These are phyloP conservation scores for Brenthis hecate DNA, from an alignment of 2,888 invertebrate species.

Conservation along the genomic window DNA sequence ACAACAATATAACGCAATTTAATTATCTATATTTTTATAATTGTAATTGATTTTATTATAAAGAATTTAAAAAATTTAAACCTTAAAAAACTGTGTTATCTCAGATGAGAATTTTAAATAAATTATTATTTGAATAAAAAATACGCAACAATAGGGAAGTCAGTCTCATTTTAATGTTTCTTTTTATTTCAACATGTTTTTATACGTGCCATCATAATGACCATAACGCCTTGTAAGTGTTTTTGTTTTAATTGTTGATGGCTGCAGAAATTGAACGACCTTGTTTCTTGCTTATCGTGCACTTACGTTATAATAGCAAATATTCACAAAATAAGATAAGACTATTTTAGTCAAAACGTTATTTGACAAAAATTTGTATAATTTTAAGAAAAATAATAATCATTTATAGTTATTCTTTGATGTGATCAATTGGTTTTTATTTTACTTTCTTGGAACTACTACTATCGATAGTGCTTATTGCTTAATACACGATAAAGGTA, in stretches of 20 bases:
- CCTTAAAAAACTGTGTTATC: no score
- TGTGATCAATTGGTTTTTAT: slow-evolving; percentile 4
- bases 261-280: slow-evolving; percentile 28
- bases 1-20: no score
- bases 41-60: no score
- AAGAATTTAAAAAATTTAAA: no score
- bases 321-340: no score
- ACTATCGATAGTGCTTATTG: not conserved
- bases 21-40: no score
- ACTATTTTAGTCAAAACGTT: no score
- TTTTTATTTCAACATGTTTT: not conserved
- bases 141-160: not conserved
- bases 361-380: no score
- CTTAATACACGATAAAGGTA: not conserved
- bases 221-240: slow-evolving; percentile 4
- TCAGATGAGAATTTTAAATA: not conserved
- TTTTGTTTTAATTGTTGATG: slow-evolving; percentile 19
- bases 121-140: not conserved
- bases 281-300: slow-evolving; percentile 13
- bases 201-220: slow-evolving; percentile 1
- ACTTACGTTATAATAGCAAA: not conserved
- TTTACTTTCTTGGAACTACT: not conserved
- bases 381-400: no score
- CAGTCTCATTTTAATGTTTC: not conserved
- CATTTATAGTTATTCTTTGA: not conserved